Conservation (phyloP, 2,888 invertebrate genomes). For the Lordiphosa andalusiaca region DNA sequence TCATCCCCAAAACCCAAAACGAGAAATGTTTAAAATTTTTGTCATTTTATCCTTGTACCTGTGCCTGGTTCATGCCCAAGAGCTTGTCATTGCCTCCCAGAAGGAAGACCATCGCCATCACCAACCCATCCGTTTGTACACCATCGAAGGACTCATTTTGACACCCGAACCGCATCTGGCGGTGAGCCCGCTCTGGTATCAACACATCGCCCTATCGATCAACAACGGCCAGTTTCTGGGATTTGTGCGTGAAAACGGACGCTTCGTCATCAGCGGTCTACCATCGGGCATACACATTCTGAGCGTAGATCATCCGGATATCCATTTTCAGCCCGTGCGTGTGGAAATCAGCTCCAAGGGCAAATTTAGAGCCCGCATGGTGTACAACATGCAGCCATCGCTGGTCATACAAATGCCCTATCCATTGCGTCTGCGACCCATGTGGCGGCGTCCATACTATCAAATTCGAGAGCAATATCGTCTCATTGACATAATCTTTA, state of each 20-base stretch:
- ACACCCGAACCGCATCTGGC: background rate
- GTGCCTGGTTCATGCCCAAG: background rate
- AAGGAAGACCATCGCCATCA: background rate
- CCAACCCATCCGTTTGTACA: conserved; percentile 2
- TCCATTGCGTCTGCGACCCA: conserved; percentile 92
- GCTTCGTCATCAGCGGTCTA: conserved; percentile 92
- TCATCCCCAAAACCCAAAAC: too few species aligned
- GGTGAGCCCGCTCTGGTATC: conserved; percentile 4
- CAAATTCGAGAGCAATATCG: conserved; percentile 95
- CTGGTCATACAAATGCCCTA: conserved; percentile 93
- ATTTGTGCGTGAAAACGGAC: conserved; percentile 93
- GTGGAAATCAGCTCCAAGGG: conserved; percentile 98
- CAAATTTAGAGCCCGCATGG: conserved; percentile 94
- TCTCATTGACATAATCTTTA: conserved; percentile 95
- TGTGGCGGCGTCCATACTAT: conserved; percentile 91
- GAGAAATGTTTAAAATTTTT: conserved; percentile 37
- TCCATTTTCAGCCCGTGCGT: conserved; percentile 91
- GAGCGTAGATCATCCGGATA: conserved; percentile 94
- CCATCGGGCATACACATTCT: conserved; percentile 95
- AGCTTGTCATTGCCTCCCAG: background rate
- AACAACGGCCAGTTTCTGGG: conserved; percentile 94
- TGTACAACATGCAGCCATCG: conserved; percentile 94
- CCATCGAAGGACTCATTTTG: conserved; percentile 39
- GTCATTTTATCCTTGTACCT: conserved; percentile 12
- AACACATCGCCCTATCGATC: conserved; percentile 84